Percentiles rank a stretch among this genome's conserved stretches.
Evolutionary conservation across 2,888 invertebrate genomes (phyloP).

Genomic region (Exocentrus adspersus): DNA sequence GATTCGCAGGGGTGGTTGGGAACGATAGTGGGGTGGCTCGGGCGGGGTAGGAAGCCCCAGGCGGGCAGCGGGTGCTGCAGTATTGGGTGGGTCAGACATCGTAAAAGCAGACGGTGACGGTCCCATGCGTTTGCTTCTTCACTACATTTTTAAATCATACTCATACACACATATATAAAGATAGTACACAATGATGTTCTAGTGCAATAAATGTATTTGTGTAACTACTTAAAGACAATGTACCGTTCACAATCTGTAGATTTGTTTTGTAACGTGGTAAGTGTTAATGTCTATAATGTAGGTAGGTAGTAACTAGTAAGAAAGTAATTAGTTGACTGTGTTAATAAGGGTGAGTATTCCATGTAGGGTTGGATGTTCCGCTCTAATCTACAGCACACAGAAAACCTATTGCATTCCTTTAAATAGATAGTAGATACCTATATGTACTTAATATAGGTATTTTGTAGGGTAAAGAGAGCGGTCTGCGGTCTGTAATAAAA

Average conservation of each 20-base stretch:
- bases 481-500: too few species aligned
- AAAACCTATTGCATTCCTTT: too few species aligned
- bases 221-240: conserved; percentile 31
- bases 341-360: conserved; percentile 3
- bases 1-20: conserved; percentile 45
- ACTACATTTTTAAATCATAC: conserved; percentile 37
- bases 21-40: conserved; percentile 62
- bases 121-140: conserved; percentile 49
- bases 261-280: conserved; percentile 43
- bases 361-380: not conserved
- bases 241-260: conserved; percentile 34
- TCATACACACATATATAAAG: conserved; percentile 29
- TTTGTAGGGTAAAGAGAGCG: too few species aligned
- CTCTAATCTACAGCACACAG: too few species aligned
- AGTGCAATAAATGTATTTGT: conserved; percentile 39
- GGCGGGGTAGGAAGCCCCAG: conserved; percentile 61
- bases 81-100: conserved; percentile 65
- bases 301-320: too few species aligned
- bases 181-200: conserved; percentile 25
- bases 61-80: conserved; percentile 64
- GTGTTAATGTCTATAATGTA: conserved; percentile 27
- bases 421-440: too few species aligned
- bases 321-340: conserved; percentile 2
- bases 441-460: too few species aligned
- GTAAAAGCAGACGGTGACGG: conserved; percentile 55